Evolutionary conservation across 2,888 invertebrate genomes (phyloP).

Genomic region (Mycalesis mineus): DNA sequence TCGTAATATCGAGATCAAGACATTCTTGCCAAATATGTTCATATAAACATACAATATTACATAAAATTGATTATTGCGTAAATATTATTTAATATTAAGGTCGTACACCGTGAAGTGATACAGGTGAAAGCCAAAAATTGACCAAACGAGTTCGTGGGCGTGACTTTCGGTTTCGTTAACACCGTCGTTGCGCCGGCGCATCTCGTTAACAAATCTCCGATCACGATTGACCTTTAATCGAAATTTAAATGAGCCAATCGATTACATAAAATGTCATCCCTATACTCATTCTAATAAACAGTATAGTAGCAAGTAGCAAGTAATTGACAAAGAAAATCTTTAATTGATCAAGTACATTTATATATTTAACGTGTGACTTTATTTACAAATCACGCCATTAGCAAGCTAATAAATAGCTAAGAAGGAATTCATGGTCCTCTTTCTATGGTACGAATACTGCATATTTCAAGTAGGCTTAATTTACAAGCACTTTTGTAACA

Average conservation of each 20-base stretch:
- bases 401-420: too few relatives aligned
- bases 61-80: constrained; percentile 36
- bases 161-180: constrained; percentile 58
- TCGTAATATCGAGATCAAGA: constrained; percentile 8
- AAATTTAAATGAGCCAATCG: constrained; percentile 9
- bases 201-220: constrained; percentile 31
- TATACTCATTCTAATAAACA: too few relatives aligned
- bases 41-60: constrained; percentile 16
- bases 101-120: constrained; percentile 60
- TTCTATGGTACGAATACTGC: too few relatives aligned
- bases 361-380: too few relatives aligned
- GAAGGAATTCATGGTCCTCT: too few relatives aligned
- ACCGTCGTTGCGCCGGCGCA: constrained; percentile 32
- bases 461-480: too few relatives aligned
- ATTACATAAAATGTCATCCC: constrained; percentile 21
- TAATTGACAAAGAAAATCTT: too few relatives aligned
- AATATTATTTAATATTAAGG: constrained; percentile 50
- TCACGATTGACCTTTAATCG: constrained; percentile 51
- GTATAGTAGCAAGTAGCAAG: too few relatives aligned
- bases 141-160: constrained; percentile 48
- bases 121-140: constrained; percentile 55
- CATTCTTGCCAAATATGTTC: constrained; percentile 13
- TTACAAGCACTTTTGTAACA: too few relatives aligned
- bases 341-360: too few relatives aligned
- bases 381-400: too few relatives aligned